Evolutionary conservation across 2,888 invertebrate genomes (phyloP).

Genomic region (Actias luna): DNA sequence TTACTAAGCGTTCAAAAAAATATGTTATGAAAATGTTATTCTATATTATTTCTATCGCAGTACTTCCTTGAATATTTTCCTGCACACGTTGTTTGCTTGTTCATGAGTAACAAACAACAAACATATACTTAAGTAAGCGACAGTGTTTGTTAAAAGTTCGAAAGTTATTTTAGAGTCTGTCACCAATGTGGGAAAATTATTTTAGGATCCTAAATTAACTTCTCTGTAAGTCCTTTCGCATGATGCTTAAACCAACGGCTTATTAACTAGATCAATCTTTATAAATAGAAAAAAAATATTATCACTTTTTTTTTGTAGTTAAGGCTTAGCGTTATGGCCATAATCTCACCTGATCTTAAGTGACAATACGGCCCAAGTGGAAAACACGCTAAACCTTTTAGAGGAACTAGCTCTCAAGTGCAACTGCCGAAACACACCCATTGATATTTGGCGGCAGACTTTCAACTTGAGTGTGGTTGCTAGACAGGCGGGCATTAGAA

Average conservation of each 20-base stretch:
- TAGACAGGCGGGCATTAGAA: no score
- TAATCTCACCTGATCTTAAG: no score
- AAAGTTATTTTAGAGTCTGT: constrained; percentile 1
- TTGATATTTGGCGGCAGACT: no score
- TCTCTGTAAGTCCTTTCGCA: background rate
- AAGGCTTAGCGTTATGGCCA: no score
- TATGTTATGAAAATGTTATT: no score
- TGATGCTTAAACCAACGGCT: background rate
- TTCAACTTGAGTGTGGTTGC: no score
- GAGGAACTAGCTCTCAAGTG: no score
- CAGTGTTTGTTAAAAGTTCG: background rate
- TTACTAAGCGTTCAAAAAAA: no score
- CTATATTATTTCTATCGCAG: background rate
- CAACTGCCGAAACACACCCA: no score
- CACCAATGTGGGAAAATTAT: background rate
- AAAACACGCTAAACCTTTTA: no score
- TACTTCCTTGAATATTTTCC: background rate
- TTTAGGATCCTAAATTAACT: background rate
- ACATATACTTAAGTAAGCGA: background rate
- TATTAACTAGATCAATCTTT: background rate
- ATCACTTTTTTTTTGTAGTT: no score
- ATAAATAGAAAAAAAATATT: background rate
- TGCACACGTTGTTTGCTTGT: background rate
- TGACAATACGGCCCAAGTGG: no score
- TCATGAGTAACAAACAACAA: background rate